Evolutionary conservation across 1,140 invertebrate species (phyloP).

Genomic region (Drosophila ohnishii): DNA sequence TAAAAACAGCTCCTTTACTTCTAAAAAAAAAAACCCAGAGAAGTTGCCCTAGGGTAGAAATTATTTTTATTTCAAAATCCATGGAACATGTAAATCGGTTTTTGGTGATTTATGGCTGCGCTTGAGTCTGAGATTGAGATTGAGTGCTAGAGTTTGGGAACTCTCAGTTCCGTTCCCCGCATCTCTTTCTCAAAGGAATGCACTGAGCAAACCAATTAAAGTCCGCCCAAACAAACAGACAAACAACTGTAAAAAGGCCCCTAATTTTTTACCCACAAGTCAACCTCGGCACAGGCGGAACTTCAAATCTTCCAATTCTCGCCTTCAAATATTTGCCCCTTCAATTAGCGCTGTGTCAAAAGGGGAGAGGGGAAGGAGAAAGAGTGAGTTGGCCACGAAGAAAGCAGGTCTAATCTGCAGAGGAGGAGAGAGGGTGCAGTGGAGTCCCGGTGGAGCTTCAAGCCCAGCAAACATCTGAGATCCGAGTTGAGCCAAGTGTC

Average conservation of each 20-base stretch:
- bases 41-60: slow-evolving; percentile 41
- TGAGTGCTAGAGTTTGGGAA: slow-evolving; percentile 19
- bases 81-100: slow-evolving; percentile 27
- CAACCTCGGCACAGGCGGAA: slow-evolving; percentile 34
- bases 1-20: slow-evolving; percentile 63
- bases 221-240: slow-evolving; percentile 42
- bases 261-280: slow-evolving; percentile 35
- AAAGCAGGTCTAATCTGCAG: slow-evolving; percentile 34
- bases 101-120: slow-evolving; percentile 50
- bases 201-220: slow-evolving; percentile 75
- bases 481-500: slow-evolving; percentile 46
- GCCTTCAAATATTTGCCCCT: slow-evolving; percentile 66
- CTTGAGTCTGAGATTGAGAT: neutral
- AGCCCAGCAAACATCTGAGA: slow-evolving; percentile 42
- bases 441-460: slow-evolving; percentile 8
- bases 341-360: slow-evolving; percentile 75
- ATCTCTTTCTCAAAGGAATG: slow-evolving; percentile 19
- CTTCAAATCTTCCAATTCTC: slow-evolving; percentile 43
- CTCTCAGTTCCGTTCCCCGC: slow-evolving; percentile 15
- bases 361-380: neutral
- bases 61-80: slow-evolving; percentile 58
- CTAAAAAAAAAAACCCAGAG: slow-evolving; percentile 15
- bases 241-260: slow-evolving; percentile 34
- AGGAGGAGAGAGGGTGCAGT: slow-evolving; percentile 19
- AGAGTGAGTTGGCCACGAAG: slow-evolving; percentile 22